Evolutionary conservation across 1,140 invertebrate species (phyloP), one percentile per base, ranked within the genome.

Genomic region (Nymphalis io): DNA sequence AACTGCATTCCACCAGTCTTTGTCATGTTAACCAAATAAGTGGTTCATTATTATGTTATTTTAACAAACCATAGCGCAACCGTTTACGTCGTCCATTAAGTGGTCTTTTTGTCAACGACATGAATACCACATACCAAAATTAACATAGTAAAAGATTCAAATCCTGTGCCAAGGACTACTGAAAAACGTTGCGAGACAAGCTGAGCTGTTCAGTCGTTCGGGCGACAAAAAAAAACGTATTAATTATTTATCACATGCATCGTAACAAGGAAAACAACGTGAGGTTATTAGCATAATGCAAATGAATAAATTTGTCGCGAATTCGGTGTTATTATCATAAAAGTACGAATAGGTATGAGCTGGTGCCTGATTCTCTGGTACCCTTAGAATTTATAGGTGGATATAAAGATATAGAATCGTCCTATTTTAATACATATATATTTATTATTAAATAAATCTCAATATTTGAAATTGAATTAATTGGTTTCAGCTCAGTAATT

Each of bases 21-120:
- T 89, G 85, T 89, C 80, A 86, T 88, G 85, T 82, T 84, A 89
- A 88, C 80, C 81, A 87, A 87, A 83, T 83, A 85, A 73, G 75
- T 74, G 48, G 68, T 75, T 84, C 78, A 53, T 51, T 68, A 85
- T 87, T 87, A 87, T 82, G 85, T 79, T 87, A 89, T 88, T 89
- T 89, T 89, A 89, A 89, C 79, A 78, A 83, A 71, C 73, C 84
- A 78, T 84, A 80, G 70, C 79, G 74, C 75, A 69, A 69, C 74
- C 72, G 68, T 65, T 70, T 69, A 67, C 48, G 51, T 58, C 63
- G 21, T 53, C 18, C 59, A 67, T 68, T 72, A 60, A 61, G 38
- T 38, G 42, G 20, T 33, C 59, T 68, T 63, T 68, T 73, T 68
- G 64, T 73, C 33, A 57, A 11, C 57, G 5, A 8, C 55, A 58